phyloP scores from a whole-genome alignment of 92 coral and sea anemone species.

The Isaurus tuberculatus region DNA sequence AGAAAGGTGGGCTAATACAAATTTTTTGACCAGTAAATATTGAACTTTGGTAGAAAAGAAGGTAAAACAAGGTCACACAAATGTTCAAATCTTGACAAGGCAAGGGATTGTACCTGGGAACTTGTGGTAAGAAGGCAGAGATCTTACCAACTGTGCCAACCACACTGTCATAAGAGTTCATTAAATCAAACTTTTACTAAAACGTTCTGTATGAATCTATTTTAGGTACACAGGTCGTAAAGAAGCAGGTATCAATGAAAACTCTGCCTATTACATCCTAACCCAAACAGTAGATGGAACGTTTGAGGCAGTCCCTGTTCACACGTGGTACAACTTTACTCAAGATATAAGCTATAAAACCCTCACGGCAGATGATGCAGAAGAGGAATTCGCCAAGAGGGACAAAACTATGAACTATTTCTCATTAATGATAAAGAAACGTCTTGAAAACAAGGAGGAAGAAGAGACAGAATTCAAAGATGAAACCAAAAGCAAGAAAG shows the following conservation, averaged over 20 bases:
- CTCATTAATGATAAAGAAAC: conserved; percentile 92
- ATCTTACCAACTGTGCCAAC: too few relatives aligned
- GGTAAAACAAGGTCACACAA: too few relatives aligned
- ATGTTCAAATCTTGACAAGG: too few relatives aligned
- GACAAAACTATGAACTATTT: conserved; percentile 92
- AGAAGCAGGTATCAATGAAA: conserved; percentile 92
- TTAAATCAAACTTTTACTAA: too few relatives aligned
- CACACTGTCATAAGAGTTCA: too few relatives aligned
- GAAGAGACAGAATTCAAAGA: conserved; percentile 65
- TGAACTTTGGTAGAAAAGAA: too few relatives aligned
- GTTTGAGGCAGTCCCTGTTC: conserved; percentile 94
- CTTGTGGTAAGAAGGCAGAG: too few relatives aligned
- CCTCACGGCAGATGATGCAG: conserved; percentile 94
- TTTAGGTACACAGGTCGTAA: conserved; percentile 90
- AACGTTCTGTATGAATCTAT: neutral
- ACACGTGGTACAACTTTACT: conserved; percentile 89
- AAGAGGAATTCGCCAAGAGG: conserved; percentile 88
- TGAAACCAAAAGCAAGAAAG: conserved; percentile 54
- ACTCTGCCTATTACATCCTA: conserved; percentile 90
- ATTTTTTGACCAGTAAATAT: too few relatives aligned
- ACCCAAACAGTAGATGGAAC: conserved; percentile 96
- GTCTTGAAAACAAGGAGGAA: conserved; percentile 77
- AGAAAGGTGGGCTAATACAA: too few relatives aligned
- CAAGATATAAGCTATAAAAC: conserved; percentile 92
- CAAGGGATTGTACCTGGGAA: too few relatives aligned